Evolutionary conservation across 2,797 vertebrate genomes (phyloP).

Genomic region (Parotocinclus haroldoi): DNA sequence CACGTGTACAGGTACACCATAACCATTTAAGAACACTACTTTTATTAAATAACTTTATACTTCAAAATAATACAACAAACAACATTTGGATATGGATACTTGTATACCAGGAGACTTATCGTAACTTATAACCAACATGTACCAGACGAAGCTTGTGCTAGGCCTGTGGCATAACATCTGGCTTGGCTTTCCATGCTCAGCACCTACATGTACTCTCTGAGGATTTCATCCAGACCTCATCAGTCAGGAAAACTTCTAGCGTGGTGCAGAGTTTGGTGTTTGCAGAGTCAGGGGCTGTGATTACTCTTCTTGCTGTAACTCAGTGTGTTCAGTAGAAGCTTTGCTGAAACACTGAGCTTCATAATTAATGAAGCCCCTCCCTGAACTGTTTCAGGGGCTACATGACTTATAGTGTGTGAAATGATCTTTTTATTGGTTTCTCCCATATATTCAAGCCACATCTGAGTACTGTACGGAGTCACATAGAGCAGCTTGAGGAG

Average conservation of each 20-base stretch:
- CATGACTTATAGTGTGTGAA: conserved; percentile 53
- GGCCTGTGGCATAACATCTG: conserved; percentile 23
- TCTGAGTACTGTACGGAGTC: conserved; percentile 41
- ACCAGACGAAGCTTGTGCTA: neutral
- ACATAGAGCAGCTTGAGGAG: conserved; percentile 37
- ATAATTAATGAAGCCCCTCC: conserved; percentile 52
- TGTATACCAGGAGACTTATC: neutral
- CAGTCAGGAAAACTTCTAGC: conserved; percentile 46
- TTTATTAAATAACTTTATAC: too few species aligned
- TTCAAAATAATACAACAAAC: too few species aligned
- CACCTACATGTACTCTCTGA: conserved; percentile 36
- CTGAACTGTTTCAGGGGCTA: conserved; percentile 39
- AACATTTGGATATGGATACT: too few species aligned
- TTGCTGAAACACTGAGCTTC: conserved; percentile 7
- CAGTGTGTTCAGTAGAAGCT: conserved; percentile 48
- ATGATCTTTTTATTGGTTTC: conserved; percentile 55
- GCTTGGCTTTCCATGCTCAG: conserved; percentile 28
- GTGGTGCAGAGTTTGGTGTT: conserved; percentile 56
- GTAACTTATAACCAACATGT: neutral
- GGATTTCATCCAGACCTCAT: conserved; percentile 53
- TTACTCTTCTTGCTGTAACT: conserved; percentile 53
- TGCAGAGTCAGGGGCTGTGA: conserved; percentile 65
- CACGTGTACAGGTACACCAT: too few species aligned
- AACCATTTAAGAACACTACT: too few species aligned
- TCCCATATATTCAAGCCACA: conserved; percentile 36